Percentiles rank a stretch among this genome's conserved stretches.
These are phyloP conservation scores for Zingel zingel DNA, from an alignment of 2,113 vertebrate genomes.

Conservation along the genomic window DNA sequence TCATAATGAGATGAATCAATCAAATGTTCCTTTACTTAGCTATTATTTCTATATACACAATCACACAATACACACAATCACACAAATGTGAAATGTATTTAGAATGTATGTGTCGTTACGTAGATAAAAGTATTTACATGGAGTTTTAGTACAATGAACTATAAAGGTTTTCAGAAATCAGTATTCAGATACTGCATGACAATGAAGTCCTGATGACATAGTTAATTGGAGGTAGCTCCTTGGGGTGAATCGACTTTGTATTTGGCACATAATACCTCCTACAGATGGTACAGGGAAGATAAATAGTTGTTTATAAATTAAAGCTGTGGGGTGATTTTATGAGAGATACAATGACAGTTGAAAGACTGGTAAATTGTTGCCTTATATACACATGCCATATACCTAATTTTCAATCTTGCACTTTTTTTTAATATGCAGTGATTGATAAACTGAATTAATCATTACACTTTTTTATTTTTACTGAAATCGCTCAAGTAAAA, in stretches of 20 bases:
- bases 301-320: neutral
- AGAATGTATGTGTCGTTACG: neutral
- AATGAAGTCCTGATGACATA: neutral
- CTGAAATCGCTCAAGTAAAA: neutral
- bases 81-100: neutral
- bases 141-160: neutral
- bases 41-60: neutral
- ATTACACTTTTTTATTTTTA: neutral
- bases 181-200: neutral
- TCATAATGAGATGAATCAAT: neutral
- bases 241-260: neutral
- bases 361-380: neutral
- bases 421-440: neutral
- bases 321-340: neutral
- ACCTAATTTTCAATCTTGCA: neutral
- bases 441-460: neutral
- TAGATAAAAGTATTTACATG: constrained; percentile 6
- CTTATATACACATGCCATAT: neutral
- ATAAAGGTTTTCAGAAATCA: neutral
- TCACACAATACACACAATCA: neutral
- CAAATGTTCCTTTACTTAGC: neutral
- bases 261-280: neutral
- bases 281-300: neutral
- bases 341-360: neutral
- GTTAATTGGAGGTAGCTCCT: neutral